A percentile compares a stretch with the other conserved stretches of the same genome.
Evolutionary conservation across 1,140 invertebrate genomes (phyloP).

Genomic region (Polypedilum pembai): DNA sequence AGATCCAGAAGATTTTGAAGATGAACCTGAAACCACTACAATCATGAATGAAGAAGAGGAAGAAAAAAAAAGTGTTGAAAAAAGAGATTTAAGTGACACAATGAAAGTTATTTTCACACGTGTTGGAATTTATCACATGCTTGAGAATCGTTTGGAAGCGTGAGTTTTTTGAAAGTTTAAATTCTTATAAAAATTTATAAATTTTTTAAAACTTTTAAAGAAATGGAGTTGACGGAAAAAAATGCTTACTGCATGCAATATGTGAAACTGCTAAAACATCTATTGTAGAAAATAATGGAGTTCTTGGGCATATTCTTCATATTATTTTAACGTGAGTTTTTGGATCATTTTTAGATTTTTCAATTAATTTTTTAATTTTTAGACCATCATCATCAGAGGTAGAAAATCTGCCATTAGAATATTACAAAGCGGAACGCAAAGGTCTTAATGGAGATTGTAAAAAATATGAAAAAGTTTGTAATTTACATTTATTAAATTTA

Average conservation of each 20-base stretch:
- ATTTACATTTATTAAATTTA: not conserved
- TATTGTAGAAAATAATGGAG: not conserved
- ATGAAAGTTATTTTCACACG: not conserved
- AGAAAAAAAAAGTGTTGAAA: not conserved
- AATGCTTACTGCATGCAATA: conserved; percentile 25
- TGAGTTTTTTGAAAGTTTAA: not conserved
- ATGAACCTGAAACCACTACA: not conserved
- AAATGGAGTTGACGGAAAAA: conserved; percentile 20
- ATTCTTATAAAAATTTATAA: not conserved
- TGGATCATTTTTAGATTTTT: not conserved
- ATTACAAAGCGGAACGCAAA: conserved; percentile 49
- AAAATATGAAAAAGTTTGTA: conserved; percentile 38
- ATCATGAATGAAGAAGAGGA: not conserved
- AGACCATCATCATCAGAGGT: conserved; percentile 51
- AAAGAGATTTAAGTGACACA: not conserved
- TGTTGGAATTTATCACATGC: not conserved
- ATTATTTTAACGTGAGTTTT: conserved; percentile 26
- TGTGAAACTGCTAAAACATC: not conserved
- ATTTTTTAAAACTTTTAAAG: not conserved
- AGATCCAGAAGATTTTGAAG: not conserved
- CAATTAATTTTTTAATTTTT: conserved; percentile 31
- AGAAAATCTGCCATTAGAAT: conserved; percentile 46
- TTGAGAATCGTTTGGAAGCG: not conserved
- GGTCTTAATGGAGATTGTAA: conserved; percentile 38
- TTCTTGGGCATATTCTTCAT: conserved; percentile 24